Evolutionary conservation across 2,888 invertebrate species (phyloP).

Genomic region (Athalia rosae): DNA sequence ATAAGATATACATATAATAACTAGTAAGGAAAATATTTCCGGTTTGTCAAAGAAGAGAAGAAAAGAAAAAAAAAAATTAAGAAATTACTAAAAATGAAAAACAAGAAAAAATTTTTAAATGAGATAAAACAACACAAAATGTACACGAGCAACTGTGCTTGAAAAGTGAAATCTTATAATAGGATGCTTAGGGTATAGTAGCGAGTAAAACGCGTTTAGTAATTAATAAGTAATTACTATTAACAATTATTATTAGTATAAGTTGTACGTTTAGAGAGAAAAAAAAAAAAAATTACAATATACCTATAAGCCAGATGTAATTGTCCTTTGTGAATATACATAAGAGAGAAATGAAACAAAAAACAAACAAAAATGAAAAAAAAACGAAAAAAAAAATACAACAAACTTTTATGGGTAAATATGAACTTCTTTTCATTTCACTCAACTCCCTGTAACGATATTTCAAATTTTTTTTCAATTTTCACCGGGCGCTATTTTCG

Average conservation of each 20-base stretch:
- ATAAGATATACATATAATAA: conserved; percentile 31
- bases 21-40: conserved; percentile 39
- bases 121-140: not conserved
- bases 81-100: not conserved
- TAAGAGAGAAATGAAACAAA: conserved; percentile 69
- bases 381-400: conserved; percentile 65
- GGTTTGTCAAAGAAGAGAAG: not conserved
- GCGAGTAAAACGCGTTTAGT: conserved; percentile 58
- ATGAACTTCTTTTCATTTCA: conserved; percentile 5
- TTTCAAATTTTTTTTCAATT: not conserved
- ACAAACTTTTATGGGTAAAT: conserved; percentile 72
- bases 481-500: not conserved
- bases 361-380: conserved; percentile 67
- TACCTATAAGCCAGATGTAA: conserved; percentile 72
- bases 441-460: not conserved
- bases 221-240: conserved; percentile 56
- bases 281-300: too few relatives aligned
- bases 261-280: conserved; percentile 67
- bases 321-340: conserved; percentile 73
- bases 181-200: conserved; percentile 67
- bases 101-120: too few relatives aligned
- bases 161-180: conserved; percentile 58
- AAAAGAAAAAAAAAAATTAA: conserved; percentile 25
- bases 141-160: conserved; percentile 59
- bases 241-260: conserved; percentile 66